A percentile compares a stretch with the other conserved stretches of the same genome.
Evolutionary conservation across 2,113 vertebrate genomes (phyloP).

Genomic region (Spea multiplicata): DNA sequence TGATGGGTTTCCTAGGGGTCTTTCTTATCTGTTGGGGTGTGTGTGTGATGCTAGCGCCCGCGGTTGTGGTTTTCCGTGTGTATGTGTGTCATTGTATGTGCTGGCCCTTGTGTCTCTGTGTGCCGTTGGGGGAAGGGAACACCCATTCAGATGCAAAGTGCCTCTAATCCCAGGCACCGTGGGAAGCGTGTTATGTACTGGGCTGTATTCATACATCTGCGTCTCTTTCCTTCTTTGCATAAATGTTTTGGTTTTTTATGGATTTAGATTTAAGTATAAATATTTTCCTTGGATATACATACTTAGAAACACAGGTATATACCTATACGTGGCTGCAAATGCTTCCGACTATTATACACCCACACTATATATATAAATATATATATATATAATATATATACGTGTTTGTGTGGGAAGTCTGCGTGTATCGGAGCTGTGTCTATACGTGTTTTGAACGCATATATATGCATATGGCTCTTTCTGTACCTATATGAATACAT

Average conservation of each 20-base stretch:
- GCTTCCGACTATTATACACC: no score
- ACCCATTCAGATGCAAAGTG: constrained; percentile 36
- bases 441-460: not conserved
- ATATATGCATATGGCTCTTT: not conserved
- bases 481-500: not conserved
- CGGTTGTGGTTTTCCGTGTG: not conserved
- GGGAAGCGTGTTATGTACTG: constrained; percentile 2
- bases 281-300: not conserved
- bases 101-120: not conserved
- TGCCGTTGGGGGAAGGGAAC: constrained; percentile 26
- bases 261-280: not conserved
- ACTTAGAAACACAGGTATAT: not conserved
- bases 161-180: constrained; percentile 4
- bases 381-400: not conserved
- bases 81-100: not conserved
- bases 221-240: not conserved
- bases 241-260: not conserved
- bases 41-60: not conserved
- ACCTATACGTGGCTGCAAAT: not conserved
- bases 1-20: no score
- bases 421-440: not conserved
- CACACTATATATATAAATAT: not conserved
- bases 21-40: no score
- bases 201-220: not conserved
- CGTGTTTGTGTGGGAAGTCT: not conserved